Percentiles rank a stretch among this genome's conserved stretches.
phyloP scores from a whole-genome alignment of 2,113 vertebrate species.

The Gavia stellata region DNA sequence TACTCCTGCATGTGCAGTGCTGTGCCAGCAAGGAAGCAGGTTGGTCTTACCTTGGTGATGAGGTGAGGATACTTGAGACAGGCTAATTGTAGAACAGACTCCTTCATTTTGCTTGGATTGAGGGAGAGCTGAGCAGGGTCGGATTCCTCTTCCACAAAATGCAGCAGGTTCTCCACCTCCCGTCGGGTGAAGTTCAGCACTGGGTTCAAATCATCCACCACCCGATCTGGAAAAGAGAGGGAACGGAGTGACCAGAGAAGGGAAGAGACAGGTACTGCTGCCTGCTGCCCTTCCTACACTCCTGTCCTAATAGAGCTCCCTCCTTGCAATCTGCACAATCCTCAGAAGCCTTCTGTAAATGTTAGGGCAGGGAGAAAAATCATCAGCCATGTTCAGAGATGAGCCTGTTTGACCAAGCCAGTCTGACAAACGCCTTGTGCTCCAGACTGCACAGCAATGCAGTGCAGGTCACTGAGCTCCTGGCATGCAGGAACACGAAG shows the following conservation, averaged over 20 bases:
- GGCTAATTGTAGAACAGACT: constrained; percentile 83
- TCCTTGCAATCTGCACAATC: background rate
- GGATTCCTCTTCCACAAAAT: constrained; percentile 96
- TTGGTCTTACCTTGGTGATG: constrained; percentile 89
- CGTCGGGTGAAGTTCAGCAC: constrained; percentile 94
- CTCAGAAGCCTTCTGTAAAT: background rate
- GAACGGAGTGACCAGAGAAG: background rate
- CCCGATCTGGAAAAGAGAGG: constrained; percentile 80
- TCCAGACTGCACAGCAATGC: background rate
- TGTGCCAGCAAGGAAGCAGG: background rate
- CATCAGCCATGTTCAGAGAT: background rate
- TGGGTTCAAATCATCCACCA: constrained; percentile 97
- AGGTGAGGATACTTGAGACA: constrained; percentile 88
- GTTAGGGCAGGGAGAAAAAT: background rate
- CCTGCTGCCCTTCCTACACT: background rate
- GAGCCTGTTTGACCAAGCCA: background rate
- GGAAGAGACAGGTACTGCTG: background rate
- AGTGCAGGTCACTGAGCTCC: background rate
- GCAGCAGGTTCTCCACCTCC: constrained; percentile 97
- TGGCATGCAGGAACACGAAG: background rate
- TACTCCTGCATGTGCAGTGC: background rate
- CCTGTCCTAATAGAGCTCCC: background rate
- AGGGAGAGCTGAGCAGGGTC: constrained; percentile 66
- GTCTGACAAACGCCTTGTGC: background rate
- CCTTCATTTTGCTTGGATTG: constrained; percentile 71